Conservation (phyloP, 2,888 invertebrate genomes). For the Caradrina clavipalpis region DNA sequence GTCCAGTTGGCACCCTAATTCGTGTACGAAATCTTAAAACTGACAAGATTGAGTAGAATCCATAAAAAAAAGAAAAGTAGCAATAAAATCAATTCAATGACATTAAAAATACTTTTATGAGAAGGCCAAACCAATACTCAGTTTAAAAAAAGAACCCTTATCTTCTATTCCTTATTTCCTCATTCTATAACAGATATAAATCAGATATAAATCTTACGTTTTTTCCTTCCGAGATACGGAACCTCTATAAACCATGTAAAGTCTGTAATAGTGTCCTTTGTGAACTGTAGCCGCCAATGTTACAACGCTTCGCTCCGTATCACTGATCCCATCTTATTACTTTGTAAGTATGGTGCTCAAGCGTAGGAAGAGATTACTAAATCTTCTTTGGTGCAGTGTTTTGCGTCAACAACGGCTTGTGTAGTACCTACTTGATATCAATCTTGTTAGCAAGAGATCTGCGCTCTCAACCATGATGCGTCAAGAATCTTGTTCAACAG, state of each 20-base stretch:
- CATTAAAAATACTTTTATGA: not conserved
- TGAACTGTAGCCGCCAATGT: slow-evolving; percentile 10
- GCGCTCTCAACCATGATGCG: slow-evolving; percentile 13
- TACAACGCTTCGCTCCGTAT: slow-evolving; percentile 1
- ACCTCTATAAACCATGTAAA: not conserved
- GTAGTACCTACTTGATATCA: slow-evolving; percentile 19
- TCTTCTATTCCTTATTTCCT: not conserved
- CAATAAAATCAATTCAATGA: too few species aligned
- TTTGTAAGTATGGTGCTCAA: slow-evolving; percentile 7
- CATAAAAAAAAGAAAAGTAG: too few species aligned
- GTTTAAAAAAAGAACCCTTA: not conserved
- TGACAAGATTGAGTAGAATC: too few species aligned
- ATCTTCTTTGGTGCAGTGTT: slow-evolving; percentile 19
- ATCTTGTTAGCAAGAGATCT: slow-evolving; percentile 39
- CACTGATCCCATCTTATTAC: slow-evolving; percentile 20
- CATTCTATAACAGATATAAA: not conserved
- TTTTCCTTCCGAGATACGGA: not conserved
- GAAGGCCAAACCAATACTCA: not conserved
- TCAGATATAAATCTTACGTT: not conserved
- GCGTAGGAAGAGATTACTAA: slow-evolving; percentile 37
- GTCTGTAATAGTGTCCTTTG: slow-evolving; percentile 3
- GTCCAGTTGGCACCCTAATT: too few species aligned
- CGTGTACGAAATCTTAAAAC: too few species aligned
- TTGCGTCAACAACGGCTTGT: slow-evolving; percentile 41
- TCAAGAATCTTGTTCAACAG: slow-evolving; percentile 1